phyloP scores from a whole-genome alignment of 2,797 vertebrate genomes.

The Phalloptychus januarius region DNA sequence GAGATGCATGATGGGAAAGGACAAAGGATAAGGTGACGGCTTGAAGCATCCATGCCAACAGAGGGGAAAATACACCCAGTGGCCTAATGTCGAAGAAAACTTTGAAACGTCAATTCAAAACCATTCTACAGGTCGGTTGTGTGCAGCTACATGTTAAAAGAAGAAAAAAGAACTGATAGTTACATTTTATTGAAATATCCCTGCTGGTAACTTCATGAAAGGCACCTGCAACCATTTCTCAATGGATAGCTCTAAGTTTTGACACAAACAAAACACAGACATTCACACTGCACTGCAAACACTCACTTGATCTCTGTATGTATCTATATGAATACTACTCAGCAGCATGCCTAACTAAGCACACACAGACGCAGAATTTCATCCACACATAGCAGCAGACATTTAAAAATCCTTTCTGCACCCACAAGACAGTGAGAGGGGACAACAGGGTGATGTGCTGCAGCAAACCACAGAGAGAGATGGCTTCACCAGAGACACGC shows the following conservation, averaged over 20 bases:
- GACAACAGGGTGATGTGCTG: constrained; percentile 38
- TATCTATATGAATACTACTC: constrained; percentile 6
- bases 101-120: neutral
- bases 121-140: neutral
- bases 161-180: neutral
- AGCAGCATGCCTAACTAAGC: constrained; percentile 1
- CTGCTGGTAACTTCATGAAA: neutral
- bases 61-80: neutral
- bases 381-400: constrained; percentile 33
- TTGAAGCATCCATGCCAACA: constrained; percentile 21
- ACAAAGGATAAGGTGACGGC: constrained; percentile 36
- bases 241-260: neutral
- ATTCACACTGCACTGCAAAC: constrained; percentile 7
- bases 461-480: constrained; percentile 49
- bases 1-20: constrained; percentile 57
- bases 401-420: constrained; percentile 24
- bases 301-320: neutral
- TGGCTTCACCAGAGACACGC: constrained; percentile 66
- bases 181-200: neutral
- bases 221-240: neutral
- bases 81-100: neutral
- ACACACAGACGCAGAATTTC: constrained; percentile 11
- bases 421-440: constrained; percentile 22
- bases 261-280: constrained; percentile 19
- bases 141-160: neutral